Base-by-base conservation (phyloP, 1,140 invertebrate genomes). In the Batillaria attramentaria region DNA sequence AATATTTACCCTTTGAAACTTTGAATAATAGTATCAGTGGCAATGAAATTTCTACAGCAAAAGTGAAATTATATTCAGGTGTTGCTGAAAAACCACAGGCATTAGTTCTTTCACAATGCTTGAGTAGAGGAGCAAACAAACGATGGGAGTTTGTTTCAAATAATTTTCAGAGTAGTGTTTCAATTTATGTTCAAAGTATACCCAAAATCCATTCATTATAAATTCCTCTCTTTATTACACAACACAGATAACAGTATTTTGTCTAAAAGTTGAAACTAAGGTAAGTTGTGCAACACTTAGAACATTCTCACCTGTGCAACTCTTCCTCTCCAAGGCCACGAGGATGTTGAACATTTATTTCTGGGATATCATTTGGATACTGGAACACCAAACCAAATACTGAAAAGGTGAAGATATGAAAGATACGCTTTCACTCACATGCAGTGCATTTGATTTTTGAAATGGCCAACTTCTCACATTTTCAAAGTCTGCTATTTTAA, bases 261-360 rank as follows among this genome's bases (percentile, higher is more conserved):
- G 50, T 18, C 57, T 10, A 60, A 3, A 54, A 50, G 20, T 0
- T 72, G 37, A 20, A 43, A 24, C 33, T 28, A 10, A 24, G 8
- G 24, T 41, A 28, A 33, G n/a, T n/a, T n/a, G n/a, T n/a, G n/a
- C n/a, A n/a, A n/a, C n/a, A n/a, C n/a, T n/a, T n/a, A n/a, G n/a
- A n/a, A n/a, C n/a, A n/a, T n/a, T n/a, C 78, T 28, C 13, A 91
- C 90, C 86, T 92, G 43, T 93, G 91, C 1, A 97, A 84, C 24
- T 94, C 92, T 42, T 93, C 92, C 87, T 97, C 96, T 85, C 96
- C 95, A 3, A 97, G 91, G 5, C 96, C 96, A 86, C 96, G 92
- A 2, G 96, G 95, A 89, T 96, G 96, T 86, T 93, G 92, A n/a
- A 91, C 88, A 0, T 41, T 78, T 33, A 91, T 89, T 57, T 84